Conservation (phyloP, 64 coral and sea anemone genomes). For the Catalaphyllia jardinei region DNA sequence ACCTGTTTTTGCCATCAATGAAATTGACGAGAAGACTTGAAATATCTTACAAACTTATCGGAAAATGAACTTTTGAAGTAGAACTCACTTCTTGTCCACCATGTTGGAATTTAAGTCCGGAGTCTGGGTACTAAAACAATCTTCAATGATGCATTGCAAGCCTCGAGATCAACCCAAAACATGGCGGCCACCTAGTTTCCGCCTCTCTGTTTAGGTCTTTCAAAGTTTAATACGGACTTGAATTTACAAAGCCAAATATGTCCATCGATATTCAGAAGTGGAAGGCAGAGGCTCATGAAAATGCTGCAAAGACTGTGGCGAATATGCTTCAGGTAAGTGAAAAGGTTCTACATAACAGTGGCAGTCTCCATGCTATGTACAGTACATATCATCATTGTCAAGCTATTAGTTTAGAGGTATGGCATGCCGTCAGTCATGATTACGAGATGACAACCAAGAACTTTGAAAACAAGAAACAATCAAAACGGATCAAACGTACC, state of each 20-base stretch:
- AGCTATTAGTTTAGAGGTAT: too few species aligned
- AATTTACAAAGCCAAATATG: conserved; percentile 25
- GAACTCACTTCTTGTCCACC: not conserved
- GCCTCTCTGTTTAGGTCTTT: too few species aligned
- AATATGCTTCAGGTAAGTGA: conserved; percentile 86
- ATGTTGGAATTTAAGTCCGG: not conserved
- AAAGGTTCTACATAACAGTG: too few species aligned
- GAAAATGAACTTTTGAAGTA: not conserved
- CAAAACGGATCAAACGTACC: too few species aligned
- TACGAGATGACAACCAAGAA: too few species aligned
- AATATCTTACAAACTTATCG: not conserved
- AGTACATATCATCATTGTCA: too few species aligned
- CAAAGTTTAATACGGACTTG: not conserved
- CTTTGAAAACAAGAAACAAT: too few species aligned
- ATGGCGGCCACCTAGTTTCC: conserved; percentile 17
- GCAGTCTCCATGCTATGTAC: too few species aligned
- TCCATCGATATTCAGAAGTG: conserved; percentile 90
- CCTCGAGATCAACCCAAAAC: not conserved
- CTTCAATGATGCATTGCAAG: conserved; percentile 4
- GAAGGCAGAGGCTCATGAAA: conserved; percentile 88
- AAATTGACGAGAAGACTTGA: not conserved
- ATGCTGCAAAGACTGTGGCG: conserved; percentile 88
- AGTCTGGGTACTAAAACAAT: not conserved
- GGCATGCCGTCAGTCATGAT: too few species aligned
- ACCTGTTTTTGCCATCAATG: conserved; percentile 32